phyloP scores from a whole-genome alignment of 92 coral and sea anemone genomes.

The Phenganax stokvisi region DNA sequence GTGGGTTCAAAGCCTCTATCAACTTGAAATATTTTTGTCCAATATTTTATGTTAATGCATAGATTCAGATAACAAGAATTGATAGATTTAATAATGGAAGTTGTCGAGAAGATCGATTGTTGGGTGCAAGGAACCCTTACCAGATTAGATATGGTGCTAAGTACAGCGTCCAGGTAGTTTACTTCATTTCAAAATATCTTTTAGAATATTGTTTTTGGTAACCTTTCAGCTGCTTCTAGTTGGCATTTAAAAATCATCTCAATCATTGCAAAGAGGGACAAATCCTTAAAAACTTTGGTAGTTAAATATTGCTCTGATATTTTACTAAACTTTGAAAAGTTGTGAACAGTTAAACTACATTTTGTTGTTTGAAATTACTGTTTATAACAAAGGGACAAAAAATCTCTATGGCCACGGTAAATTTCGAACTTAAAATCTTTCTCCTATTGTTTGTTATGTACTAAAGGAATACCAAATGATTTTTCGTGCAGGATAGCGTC shows the following conservation, averaged over 20 bases:
- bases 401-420: neutral
- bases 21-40: neutral
- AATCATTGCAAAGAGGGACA: too few species aligned
- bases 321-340: too few species aligned
- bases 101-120: conserved; percentile 26
- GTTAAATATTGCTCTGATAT: too few species aligned
- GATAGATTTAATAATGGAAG: conserved; percentile 58
- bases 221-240: neutral
- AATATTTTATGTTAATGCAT: neutral
- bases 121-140: conserved; percentile 29
- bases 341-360: too few species aligned
- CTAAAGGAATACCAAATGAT: too few species aligned
- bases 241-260: too few species aligned
- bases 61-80: conserved; percentile 44
- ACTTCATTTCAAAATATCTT: neutral
- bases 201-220: neutral
- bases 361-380: too few species aligned
- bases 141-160: conserved; percentile 30
- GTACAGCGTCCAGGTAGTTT: conserved; percentile 49
- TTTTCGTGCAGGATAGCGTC: too few species aligned
- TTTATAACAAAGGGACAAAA: neutral
- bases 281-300: too few species aligned
- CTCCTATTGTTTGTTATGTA: too few species aligned
- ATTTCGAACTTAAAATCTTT: neutral
- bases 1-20: too few species aligned